Evolutionary conservation across 2,797 vertebrate genomes (phyloP).

Genomic region (Babyrousa celebensis): DNA sequence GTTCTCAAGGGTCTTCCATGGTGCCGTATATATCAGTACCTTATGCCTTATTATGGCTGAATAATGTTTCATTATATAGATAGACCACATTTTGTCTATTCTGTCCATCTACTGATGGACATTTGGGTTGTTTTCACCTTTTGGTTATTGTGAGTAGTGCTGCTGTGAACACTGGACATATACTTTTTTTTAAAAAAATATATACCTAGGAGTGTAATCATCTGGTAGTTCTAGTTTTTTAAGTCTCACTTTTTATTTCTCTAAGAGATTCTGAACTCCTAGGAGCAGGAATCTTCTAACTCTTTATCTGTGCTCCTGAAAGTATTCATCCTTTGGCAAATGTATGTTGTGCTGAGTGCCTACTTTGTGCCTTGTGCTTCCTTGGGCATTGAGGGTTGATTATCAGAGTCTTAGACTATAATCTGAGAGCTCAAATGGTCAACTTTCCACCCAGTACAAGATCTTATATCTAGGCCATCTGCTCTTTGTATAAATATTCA

Average conservation of each 20-base stretch:
- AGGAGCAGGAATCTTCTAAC: background rate
- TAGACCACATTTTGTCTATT: background rate
- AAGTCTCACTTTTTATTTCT: constrained; percentile 24
- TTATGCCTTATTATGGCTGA: background rate
- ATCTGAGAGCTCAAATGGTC: background rate
- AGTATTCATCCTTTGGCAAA: background rate
- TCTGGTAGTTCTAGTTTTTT: background rate
- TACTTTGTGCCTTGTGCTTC: background rate
- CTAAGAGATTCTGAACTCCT: background rate
- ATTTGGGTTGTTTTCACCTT: background rate
- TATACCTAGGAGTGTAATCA: background rate
- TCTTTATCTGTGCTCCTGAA: background rate
- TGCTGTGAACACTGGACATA: background rate
- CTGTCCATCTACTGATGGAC: background rate
- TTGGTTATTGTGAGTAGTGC: background rate
- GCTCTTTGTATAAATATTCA: constrained; percentile 10
- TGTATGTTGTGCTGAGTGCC: background rate
- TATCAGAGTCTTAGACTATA: background rate
- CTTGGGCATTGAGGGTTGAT: background rate
- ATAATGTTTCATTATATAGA: background rate
- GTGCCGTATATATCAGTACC: background rate
- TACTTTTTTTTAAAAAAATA: background rate
- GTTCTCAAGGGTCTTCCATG: background rate
- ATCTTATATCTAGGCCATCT: background rate
- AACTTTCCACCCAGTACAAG: background rate